Evolutionary conservation across 1,140 invertebrate genomes (phyloP).

Genomic region (Megalonaias nervosa): DNA sequence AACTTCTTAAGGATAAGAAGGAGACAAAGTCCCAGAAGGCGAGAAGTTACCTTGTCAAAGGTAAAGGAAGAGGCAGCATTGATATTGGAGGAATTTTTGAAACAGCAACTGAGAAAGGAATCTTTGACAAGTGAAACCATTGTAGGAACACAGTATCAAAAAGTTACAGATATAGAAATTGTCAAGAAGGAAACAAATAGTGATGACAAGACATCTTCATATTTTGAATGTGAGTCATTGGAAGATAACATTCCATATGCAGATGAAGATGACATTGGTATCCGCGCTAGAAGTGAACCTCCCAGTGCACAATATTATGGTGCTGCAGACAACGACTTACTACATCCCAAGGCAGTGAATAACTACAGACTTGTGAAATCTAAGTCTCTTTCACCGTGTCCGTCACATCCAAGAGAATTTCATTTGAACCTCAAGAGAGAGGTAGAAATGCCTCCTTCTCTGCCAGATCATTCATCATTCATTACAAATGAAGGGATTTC

Average conservation of each 20-base stretch:
- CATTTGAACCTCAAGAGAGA: constrained; percentile 11
- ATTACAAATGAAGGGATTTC: not conserved
- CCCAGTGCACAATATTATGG: constrained; percentile 11
- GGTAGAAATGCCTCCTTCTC: constrained; percentile 23
- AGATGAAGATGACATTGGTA: constrained; percentile 29
- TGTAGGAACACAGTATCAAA: constrained; percentile 19
- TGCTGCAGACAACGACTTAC: not conserved
- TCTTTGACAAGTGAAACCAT: constrained; percentile 16
- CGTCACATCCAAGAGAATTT: not conserved
- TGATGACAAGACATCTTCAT: constrained; percentile 16
- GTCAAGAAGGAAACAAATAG: constrained; percentile 22
- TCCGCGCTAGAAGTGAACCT: constrained; percentile 24
- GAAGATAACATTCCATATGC: constrained; percentile 33
- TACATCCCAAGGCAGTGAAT: no score
- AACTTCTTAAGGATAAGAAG: constrained; percentile 9
- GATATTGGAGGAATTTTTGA: constrained; percentile 36
- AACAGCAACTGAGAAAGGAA: constrained; percentile 6
- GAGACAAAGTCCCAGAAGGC: not conserved
- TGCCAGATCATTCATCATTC: not conserved
- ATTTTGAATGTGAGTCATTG: constrained; percentile 12
- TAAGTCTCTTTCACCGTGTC: not conserved
- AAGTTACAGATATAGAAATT: constrained; percentile 22
- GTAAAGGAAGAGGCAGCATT: constrained; percentile 20
- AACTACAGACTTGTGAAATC: no score
- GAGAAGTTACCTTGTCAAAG: constrained; percentile 8